Base-by-base conservation (phyloP, 2,113 vertebrate genomes). In the Microcebus tavaratra region DNA sequence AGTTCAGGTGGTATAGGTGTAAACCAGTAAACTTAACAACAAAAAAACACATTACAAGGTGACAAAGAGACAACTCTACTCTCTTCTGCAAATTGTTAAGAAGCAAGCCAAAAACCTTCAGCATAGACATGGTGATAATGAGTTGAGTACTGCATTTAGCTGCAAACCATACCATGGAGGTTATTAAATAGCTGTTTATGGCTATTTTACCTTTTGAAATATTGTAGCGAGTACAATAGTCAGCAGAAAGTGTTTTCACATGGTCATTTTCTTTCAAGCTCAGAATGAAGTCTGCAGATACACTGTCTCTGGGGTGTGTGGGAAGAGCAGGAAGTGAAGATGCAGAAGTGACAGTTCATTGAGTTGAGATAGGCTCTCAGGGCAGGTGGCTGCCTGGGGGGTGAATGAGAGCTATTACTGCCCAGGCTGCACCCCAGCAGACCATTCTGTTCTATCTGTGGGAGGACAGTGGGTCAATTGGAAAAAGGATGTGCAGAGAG, bases 181-280 rank as follows among this genome's bases (percentile, higher is more conserved):
- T 83, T 42, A 79, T 57, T 68, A 82, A 95, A 39, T 72, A 76
- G n/a, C 27, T 57, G 10, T 9, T 31, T 18, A 29, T 85, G 39
- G 50, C 61, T 78, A 23, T 86, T 95, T 89, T 87, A 57, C 61
- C 48, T 83, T 91, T 93, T 75, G 59, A 90, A 93, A 61, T 78
- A 75, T 53, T 20, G 20, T 27, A 42, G 48, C 70, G 53, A 88
- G 12, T 75, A 29, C 1, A 70, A 2, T 20, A 55, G 78, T 88
- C 9, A 79, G 29, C 21, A 57, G 53, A 76, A 85, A 84, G 27
- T 82, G n/a, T 57, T 97, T 90, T 72, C 68, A 55, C 23, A 21
- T 27, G 78, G 18, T 81, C 31, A 1, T 90, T 92, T 95, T 88
- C 50, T 65, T 76, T 90, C 45, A 87, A 76, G 14, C 81, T 94